Evolutionary conservation across 2,113 vertebrate genomes (phyloP).

Genomic region (Lophochroa leadbeateri): DNA sequence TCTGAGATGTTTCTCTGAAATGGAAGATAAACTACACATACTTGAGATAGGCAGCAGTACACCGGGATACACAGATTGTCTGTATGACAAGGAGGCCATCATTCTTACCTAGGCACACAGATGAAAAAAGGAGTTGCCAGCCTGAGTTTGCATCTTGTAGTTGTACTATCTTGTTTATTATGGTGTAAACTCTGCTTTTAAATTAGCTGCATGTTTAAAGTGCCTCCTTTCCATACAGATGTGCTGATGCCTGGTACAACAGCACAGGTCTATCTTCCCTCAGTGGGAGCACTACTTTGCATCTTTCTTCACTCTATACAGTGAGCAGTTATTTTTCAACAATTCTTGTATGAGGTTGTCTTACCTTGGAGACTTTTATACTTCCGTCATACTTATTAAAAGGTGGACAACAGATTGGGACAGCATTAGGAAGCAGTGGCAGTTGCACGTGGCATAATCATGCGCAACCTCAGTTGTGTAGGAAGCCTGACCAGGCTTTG

Average conservation of each 20-base stretch:
- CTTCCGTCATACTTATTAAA: not conserved
- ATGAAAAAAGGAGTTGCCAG: not conserved
- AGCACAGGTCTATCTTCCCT: not conserved
- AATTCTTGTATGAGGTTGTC: not conserved
- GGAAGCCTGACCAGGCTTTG: not conserved
- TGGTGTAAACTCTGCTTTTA: not conserved
- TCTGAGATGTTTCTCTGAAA: not conserved
- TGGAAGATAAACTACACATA: not conserved
- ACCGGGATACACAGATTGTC: fast-evolving
- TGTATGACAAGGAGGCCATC: not conserved
- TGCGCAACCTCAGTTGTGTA: not conserved
- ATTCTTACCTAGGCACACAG: not conserved
- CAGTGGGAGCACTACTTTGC: not conserved
- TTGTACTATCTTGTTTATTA: not conserved
- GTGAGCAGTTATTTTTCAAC: not conserved
- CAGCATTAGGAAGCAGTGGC: not conserved
- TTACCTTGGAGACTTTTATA: not conserved
- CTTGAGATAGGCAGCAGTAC: not conserved
- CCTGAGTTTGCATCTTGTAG: not conserved
- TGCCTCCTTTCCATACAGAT: fast-evolving
- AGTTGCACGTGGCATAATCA: not conserved
- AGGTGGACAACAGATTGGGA: not conserved
- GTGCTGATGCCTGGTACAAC: not conserved
- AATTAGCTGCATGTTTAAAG: not conserved
- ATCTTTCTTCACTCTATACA: not conserved